These are phyloP conservation scores for Aurelia coerulea DNA, from an alignment of 30 jellyfish, hydroid and myxozoan species.

Conservation along the genomic window DNA sequence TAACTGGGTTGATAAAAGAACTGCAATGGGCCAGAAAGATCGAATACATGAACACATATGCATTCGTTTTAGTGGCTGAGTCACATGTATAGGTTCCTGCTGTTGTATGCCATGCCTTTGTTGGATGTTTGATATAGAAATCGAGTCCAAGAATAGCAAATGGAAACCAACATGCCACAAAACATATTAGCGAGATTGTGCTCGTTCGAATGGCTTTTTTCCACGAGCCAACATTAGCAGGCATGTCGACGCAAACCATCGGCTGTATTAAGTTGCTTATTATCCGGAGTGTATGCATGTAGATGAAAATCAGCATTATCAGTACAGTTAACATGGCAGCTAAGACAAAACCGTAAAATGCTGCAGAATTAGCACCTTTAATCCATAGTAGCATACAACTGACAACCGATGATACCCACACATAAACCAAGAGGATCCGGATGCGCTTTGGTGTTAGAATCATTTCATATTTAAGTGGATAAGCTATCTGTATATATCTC, in stretches of 20 bases:
- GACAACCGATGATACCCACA: neutral
- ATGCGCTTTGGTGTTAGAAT: conserved; percentile 1
- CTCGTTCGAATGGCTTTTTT: neutral
- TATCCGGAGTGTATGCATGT: neutral
- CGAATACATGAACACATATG: conserved; percentile 1
- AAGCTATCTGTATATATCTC: conserved; percentile 1
- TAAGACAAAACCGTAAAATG: neutral
- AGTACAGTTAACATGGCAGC: neutral
- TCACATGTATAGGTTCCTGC: neutral
- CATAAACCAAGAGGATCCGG: neutral
- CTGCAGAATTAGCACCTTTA: neutral
- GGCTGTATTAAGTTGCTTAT: neutral
- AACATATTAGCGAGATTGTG: neutral
- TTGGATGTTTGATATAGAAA: neutral
- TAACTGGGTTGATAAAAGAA: neutral
- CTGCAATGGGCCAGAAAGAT: conserved; percentile 1
- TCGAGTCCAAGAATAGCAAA: neutral
- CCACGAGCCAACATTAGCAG: neutral
- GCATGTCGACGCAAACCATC: neutral
- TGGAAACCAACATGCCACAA: conserved; percentile 2
- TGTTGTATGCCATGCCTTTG: neutral
- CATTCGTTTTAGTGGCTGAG: neutral
- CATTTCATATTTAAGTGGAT: neutral
- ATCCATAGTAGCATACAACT: neutral
- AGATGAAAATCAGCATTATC: neutral